Conservation (phyloP, 2,888 invertebrate species). For the Microplitis manilae region DNA sequence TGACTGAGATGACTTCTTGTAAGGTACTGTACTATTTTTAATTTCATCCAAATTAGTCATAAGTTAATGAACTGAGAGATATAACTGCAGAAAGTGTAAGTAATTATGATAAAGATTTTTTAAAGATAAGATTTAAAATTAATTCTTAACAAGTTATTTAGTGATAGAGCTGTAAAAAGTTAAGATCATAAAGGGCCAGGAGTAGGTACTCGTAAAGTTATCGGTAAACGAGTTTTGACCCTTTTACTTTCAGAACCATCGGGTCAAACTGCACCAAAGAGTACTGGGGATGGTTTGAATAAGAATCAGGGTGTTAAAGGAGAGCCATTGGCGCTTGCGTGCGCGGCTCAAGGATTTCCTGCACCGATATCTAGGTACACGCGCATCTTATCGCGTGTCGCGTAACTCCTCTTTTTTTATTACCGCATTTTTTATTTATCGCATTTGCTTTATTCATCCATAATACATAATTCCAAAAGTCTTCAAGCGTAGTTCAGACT, state of each 20-base stretch:
- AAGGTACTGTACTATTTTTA: constrained; percentile 22
- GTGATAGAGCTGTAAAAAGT: not conserved
- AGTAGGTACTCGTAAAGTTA: not conserved
- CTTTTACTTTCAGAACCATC: constrained; percentile 69
- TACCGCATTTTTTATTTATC: not conserved
- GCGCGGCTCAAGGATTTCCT: constrained; percentile 69
- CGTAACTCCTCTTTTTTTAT: constrained; percentile 4
- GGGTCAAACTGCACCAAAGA: constrained; percentile 70
- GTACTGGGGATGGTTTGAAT: constrained; percentile 71
- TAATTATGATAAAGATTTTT: not conserved
- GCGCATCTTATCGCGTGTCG: constrained; percentile 49
- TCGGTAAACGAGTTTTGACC: constrained; percentile 10
- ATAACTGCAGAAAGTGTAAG: not conserved
- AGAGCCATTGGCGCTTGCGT: constrained; percentile 66
- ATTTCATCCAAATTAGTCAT: not conserved
- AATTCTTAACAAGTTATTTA: not conserved
- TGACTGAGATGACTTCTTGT: not conserved
- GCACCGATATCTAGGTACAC: constrained; percentile 69
- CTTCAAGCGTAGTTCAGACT: not conserved
- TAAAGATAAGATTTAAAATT: not conserved
- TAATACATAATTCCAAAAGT: not conserved
- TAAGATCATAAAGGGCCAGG: not conserved
- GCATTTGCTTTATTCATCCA: constrained; percentile 17
- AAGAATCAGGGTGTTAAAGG: constrained; percentile 66
- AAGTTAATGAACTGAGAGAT: not conserved